phyloP scores from a whole-genome alignment of 2,113 vertebrate genomes.

The Etia nguti region DNA sequence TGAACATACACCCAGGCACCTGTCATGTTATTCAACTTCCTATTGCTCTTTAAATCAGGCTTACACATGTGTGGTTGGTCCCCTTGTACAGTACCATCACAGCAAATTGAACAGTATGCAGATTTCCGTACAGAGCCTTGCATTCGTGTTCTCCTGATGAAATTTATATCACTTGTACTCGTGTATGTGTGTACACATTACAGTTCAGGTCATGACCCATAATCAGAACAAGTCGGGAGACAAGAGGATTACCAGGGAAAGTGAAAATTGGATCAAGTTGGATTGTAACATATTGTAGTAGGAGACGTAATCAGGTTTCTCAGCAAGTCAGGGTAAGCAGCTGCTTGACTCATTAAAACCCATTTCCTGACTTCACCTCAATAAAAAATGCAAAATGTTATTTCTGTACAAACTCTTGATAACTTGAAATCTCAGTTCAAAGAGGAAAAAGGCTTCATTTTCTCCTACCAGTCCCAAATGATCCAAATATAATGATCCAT shows the following conservation, averaged over 20 bases:
- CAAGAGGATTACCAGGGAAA: background rate
- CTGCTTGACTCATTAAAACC: background rate
- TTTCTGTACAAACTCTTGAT: background rate
- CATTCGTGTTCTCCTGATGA: background rate
- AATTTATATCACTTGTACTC: background rate
- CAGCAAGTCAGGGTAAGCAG: background rate
- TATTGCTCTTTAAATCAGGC: background rate
- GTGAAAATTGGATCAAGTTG: background rate
- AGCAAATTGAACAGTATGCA: background rate
- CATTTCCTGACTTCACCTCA: background rate
- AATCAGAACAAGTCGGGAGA: background rate
- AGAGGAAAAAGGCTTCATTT: background rate
- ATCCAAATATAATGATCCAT: background rate
- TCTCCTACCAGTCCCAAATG: background rate
- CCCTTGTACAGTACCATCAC: background rate
- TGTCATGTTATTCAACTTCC: background rate
- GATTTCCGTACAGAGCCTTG: background rate
- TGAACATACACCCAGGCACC: background rate
- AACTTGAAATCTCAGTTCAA: background rate
- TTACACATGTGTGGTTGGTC: background rate
- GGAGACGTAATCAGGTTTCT: background rate
- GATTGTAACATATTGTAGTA: background rate
- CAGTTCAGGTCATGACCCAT: background rate
- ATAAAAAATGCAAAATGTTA: background rate
- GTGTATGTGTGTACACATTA: background rate